These are phyloP conservation scores for Acanthiza pusilla DNA, from an alignment of 2,797 vertebrate species.

Conservation along the genomic window DNA sequence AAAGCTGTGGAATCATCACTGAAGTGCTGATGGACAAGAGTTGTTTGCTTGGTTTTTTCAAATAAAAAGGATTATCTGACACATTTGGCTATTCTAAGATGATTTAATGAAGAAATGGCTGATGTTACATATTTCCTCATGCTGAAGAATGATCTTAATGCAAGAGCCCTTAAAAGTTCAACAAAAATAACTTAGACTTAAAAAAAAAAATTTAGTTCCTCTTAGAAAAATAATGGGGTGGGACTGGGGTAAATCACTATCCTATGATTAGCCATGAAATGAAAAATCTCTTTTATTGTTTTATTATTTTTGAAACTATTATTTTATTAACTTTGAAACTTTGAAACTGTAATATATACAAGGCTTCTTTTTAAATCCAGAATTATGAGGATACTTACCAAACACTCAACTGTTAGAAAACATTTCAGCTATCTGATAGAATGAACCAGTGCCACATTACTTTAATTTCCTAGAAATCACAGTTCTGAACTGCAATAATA, in stretches of 20 bases:
- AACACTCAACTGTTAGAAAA: background rate
- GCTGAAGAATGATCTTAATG: background rate
- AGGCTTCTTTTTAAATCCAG: background rate
- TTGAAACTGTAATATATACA: background rate
- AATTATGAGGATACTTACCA: background rate
- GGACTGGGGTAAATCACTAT: accelerated
- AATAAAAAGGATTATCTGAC: background rate
- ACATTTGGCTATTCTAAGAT: background rate
- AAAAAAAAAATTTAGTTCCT: background rate
- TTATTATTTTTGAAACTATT: background rate
- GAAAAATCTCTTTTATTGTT: background rate
- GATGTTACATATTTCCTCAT: background rate
- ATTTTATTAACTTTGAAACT: background rate
- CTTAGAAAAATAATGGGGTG: background rate
- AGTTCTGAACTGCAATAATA: background rate
- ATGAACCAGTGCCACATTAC: background rate
- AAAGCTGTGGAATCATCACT: background rate
- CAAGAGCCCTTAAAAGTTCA: background rate
- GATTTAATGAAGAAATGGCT: background rate
- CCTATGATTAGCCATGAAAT: background rate
- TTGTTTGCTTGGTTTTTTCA: background rate
- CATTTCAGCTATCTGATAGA: background rate
- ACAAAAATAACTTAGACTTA: background rate
- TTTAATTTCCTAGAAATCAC: constrained; percentile 14
- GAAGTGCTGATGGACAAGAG: background rate